A percentile compares a stretch with the other conserved stretches of the same genome.
phyloP scores from a whole-genome alignment of 2,888 invertebrate genomes.

The Synergus gifuensis region DNA sequence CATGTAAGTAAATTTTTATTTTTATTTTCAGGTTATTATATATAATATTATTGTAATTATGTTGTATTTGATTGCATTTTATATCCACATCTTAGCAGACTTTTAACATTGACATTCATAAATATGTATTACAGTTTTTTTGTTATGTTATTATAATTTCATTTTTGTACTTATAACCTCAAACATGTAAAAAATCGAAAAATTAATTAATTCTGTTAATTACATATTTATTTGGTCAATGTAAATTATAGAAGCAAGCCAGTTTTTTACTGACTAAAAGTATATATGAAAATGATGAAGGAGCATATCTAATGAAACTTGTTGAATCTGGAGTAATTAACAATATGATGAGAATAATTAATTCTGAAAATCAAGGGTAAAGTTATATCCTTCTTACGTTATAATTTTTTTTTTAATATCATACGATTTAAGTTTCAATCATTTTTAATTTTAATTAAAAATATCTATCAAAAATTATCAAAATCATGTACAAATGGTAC shows the following conservation, averaged over 20 bases:
- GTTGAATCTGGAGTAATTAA: background rate
- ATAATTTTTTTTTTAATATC: background rate
- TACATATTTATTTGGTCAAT: background rate
- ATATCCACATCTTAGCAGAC: too few relatives aligned
- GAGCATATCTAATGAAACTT: background rate
- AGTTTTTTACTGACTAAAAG: background rate
- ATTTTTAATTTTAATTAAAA: background rate
- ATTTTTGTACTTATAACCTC: too few relatives aligned
- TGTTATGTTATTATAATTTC: too few relatives aligned
- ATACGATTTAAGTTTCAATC: background rate
- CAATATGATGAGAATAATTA: background rate
- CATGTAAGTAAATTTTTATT: too few relatives aligned
- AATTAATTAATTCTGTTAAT: too few relatives aligned
- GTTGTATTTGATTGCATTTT: too few relatives aligned
- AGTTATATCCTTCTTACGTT: background rate
- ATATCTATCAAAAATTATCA: background rate
- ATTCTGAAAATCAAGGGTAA: background rate
- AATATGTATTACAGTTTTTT: too few relatives aligned
- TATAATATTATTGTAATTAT: too few relatives aligned
- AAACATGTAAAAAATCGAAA: too few relatives aligned
- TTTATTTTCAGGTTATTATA: too few relatives aligned
- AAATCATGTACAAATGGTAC: too few relatives aligned
- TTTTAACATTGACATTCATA: too few relatives aligned
- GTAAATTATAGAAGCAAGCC: background rate
- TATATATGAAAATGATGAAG: background rate